Base-by-base conservation (phyloP, 30 jellyfish, hydroid and myxozoan genomes). In the Euphysa ruthae region DNA sequence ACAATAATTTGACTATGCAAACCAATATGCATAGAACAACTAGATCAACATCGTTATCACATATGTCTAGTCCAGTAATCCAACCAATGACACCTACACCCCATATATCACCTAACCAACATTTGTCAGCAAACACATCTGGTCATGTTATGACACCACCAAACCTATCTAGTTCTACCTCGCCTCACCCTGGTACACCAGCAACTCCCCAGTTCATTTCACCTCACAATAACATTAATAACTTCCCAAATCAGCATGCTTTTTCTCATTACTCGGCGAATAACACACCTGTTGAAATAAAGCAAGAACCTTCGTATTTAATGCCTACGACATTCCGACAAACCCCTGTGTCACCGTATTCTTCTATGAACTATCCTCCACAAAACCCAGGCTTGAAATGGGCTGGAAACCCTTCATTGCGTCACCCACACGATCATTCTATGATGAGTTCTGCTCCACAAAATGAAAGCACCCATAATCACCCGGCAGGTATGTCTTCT, bases 401-500 rank as follows among this genome's bases (percentile, higher is more conserved):
- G 43, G 33, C 42, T 32, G 33, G 43, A 6, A 24, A 56, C 33
- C 43, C 7, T 56, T 21, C 43, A 6, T 20, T 21, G 16, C 5
- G 44, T 20, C 44, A 21, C 15, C 35, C 44, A 20, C 70, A 24
- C 0, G 44, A 56, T 18, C 35, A 21, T 24, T 42, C 55, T 42
- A 42, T 13, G 18, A 5, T 56, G 14, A 6, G 43, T 6, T 35
- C 19, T 19, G 44, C 42, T 21, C 28, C 8, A 7, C 22, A 21
- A 0, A 35, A 56, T 56, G 57, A 43, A 0, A 43, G 28, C 29
- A 29, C 31, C 4, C 77, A 63, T 63, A 35, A 63, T 33, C 77
- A 63, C 22, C 77, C 77, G 1, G 77, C 25, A 34, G 77, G 77
- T 1, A 63, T 34, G 42, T 33, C 77, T 63, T 32, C 77, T n/a